phyloP scores from a whole-genome alignment of 2,113 vertebrate genomes.

The Panthera tigris region DNA sequence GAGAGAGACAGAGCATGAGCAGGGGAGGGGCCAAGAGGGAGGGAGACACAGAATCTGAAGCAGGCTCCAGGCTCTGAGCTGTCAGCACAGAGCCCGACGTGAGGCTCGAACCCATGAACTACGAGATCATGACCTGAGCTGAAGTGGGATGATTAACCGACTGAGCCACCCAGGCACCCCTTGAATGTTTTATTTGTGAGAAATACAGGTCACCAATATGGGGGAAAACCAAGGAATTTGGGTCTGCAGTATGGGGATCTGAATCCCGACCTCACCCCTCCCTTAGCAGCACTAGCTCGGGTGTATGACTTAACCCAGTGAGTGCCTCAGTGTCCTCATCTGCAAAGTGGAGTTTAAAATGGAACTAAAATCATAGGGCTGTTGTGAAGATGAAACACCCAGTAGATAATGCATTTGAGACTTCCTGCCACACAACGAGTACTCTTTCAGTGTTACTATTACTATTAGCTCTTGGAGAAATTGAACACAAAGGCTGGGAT shows the following conservation, averaged over 20 bases:
- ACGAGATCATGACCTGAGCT: too few species aligned
- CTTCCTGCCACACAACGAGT: not conserved
- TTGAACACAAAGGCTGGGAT: not conserved
- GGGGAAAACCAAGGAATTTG: not conserved
- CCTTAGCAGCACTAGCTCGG: not conserved
- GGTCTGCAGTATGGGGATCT: not conserved
- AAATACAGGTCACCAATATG: not conserved
- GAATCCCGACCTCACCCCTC: not conserved
- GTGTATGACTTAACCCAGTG: not conserved
- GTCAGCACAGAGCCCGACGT: too few species aligned
- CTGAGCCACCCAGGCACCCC: too few species aligned
- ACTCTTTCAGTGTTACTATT: not conserved
- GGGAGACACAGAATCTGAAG: too few species aligned
- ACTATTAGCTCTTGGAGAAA: slow-evolving; percentile 28
- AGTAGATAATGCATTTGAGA: not conserved
- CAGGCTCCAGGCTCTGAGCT: too few species aligned
- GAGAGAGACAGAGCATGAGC: too few species aligned
- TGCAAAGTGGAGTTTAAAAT: slow-evolving; percentile 14
- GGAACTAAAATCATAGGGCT: not conserved
- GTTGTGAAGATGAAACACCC: not conserved
- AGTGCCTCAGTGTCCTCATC: slow-evolving; percentile 15
- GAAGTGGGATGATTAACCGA: too few species aligned
- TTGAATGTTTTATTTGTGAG: not conserved
- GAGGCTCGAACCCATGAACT: too few species aligned
- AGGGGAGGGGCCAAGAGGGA: too few species aligned